A percentile compares a stretch with the other conserved stretches of the same genome.
Conservation (phyloP, 2,888 invertebrate species). For the Steinernema hermaphroditum region DNA sequence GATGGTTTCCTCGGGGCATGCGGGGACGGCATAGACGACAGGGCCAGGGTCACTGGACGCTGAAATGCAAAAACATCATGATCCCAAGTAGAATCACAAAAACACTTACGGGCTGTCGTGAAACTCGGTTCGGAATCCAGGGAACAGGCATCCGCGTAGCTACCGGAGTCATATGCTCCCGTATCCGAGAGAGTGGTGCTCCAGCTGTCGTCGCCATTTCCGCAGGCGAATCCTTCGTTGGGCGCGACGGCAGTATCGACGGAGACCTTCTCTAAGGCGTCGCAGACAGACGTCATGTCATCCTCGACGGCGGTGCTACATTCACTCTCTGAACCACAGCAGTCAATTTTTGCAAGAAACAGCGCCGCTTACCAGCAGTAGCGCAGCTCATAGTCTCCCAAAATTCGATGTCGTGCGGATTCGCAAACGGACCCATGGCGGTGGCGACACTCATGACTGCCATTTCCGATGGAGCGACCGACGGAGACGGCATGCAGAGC, state of each 20-base stretch:
- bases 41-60: not conserved
- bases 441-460: not conserved
- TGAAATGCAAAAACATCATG: too few relatives aligned
- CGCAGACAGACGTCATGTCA: not conserved
- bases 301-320: not conserved
- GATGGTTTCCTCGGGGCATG: slow-evolving; percentile 14
- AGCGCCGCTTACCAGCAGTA: not conserved
- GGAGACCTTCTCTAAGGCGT: not conserved
- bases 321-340: not conserved
- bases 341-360: not conserved
- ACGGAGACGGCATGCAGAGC: not conserved
- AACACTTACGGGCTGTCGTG: too few relatives aligned
- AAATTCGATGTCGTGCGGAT: not conserved
- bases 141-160: not conserved
- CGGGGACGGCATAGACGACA: not conserved
- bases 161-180: not conserved
- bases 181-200: not conserved
- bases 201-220: not conserved
- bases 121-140: too few relatives aligned
- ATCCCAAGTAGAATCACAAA: not conserved
- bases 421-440: not conserved
- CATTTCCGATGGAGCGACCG: not conserved
- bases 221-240: not conserved
- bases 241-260: not conserved
- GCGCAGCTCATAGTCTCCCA: not conserved